These are phyloP conservation scores for Cepaea nemoralis DNA, from an alignment of 1,140 invertebrate species.

Conservation along the genomic window DNA sequence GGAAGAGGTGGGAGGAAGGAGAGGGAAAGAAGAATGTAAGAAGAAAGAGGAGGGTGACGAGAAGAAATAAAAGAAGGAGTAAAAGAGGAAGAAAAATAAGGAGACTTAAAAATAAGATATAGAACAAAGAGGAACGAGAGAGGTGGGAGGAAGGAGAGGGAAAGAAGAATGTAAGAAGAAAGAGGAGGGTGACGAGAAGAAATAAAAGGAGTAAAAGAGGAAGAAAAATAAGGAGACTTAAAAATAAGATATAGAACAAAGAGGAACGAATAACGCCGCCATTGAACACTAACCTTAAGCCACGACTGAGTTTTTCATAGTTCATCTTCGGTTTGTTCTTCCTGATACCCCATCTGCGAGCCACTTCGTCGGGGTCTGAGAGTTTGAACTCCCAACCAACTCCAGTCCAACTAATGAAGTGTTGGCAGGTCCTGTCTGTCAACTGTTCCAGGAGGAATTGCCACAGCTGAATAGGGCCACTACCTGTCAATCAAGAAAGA, in stretches of 20 bases:
- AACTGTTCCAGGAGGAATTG: slow-evolving; percentile 96
- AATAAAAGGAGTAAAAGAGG: no score
- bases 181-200: no score
- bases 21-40: no score
- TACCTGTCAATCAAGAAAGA: slow-evolving; percentile 62
- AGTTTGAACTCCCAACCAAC: slow-evolving; percentile 99
- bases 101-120: no score
- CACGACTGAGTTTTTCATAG: slow-evolving; percentile 34
- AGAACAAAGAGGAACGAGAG: no score
- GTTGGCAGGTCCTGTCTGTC: slow-evolving; percentile 95
- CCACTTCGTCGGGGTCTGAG: slow-evolving; percentile 98
- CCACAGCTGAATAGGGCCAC: slow-evolving; percentile 81
- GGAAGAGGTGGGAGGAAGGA: no score
- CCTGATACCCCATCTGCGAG: slow-evolving; percentile 93
- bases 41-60: no score
- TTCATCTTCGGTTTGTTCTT: slow-evolving; percentile 93
- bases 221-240: no score
- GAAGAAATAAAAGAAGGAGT: no score
- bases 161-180: no score
- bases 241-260: neutral
- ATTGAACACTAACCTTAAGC: slow-evolving; percentile 26
- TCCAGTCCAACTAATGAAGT: slow-evolving; percentile 97
- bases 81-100: no score
- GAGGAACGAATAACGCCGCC: neutral
- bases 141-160: no score